Evolutionary conservation across 2,113 vertebrate genomes (phyloP).

Genomic region (Pan paniscus): DNA sequence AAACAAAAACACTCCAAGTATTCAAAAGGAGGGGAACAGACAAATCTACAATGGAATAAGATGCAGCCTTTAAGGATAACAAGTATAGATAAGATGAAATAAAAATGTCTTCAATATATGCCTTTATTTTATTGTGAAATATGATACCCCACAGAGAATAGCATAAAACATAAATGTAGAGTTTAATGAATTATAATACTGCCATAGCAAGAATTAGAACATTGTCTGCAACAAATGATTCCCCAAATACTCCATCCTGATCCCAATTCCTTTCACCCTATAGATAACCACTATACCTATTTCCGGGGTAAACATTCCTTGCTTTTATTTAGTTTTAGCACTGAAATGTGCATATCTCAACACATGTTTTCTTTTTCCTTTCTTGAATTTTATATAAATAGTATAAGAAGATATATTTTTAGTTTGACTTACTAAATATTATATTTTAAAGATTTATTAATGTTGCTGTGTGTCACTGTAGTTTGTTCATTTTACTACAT

Average conservation of each 20-base stretch:
- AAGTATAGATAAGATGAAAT: background rate
- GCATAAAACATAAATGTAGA: background rate
- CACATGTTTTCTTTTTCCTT: background rate
- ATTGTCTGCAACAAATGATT: background rate
- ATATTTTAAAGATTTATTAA: background rate
- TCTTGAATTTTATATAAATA: background rate
- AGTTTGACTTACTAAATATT: background rate
- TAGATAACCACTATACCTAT: background rate
- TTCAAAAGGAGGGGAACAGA: background rate
- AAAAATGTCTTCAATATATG: background rate
- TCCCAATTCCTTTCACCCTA: background rate
- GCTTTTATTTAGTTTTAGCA: background rate
- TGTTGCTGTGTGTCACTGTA: background rate
- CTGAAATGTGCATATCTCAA: background rate
- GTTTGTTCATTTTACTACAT: background rate
- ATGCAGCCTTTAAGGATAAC: background rate
- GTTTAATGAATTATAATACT: background rate
- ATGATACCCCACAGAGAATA: background rate
- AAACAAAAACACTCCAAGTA: background rate
- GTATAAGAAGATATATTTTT: background rate
- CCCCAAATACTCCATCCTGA: background rate
- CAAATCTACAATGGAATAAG: background rate
- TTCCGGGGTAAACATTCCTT: background rate
- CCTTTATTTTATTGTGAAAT: conserved; percentile 10
- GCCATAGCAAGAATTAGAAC: background rate